These are phyloP conservation scores for Psix sp. DNA, from an alignment of 1,140 invertebrate species.

Conservation along the genomic window DNA sequence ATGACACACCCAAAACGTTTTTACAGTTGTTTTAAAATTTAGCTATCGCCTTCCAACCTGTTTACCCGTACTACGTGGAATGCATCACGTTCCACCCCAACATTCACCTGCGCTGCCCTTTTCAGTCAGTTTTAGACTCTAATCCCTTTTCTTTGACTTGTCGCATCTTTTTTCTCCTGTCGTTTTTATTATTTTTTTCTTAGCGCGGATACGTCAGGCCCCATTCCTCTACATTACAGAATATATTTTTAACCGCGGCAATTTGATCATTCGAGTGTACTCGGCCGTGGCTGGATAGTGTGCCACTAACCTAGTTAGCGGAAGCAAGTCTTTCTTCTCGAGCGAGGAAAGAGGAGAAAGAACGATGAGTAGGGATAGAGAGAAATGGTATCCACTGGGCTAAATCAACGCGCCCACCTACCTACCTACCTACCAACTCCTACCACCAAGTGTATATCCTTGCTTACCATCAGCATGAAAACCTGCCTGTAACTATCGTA, in stretches of 20 bases:
- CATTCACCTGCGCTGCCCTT: conserved; percentile 24
- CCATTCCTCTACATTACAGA: conserved; percentile 54
- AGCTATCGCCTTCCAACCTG: conserved; percentile 47
- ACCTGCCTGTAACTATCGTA: conserved; percentile 38
- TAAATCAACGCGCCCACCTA: conserved; percentile 61
- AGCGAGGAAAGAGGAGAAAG: conserved; percentile 55
- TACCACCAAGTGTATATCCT: conserved; percentile 27
- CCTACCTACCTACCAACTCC: conserved; percentile 40
- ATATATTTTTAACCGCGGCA: conserved; percentile 71
- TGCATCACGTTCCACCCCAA: conserved; percentile 5
- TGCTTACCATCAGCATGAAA: conserved; percentile 38
- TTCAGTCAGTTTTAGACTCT: conserved; percentile 14
- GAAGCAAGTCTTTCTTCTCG: conserved; percentile 74
- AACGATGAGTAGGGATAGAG: conserved; percentile 49
- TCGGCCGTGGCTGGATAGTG: conserved; percentile 69
- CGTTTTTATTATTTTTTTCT: conserved; percentile 1
- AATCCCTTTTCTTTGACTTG: conserved; percentile 21
- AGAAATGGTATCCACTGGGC: conserved; percentile 48
- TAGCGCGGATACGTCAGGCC: conserved; percentile 38
- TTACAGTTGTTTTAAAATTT: conserved; percentile 44
- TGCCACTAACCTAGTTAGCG: conserved; percentile 76
- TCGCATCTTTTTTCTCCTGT: not conserved
- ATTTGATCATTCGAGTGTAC: conserved; percentile 71
- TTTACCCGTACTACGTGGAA: conserved; percentile 36
- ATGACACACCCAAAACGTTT: conserved; percentile 36